phyloP scores from a whole-genome alignment of 2,113 vertebrate species.

The Oreochromis niloticus region DNA sequence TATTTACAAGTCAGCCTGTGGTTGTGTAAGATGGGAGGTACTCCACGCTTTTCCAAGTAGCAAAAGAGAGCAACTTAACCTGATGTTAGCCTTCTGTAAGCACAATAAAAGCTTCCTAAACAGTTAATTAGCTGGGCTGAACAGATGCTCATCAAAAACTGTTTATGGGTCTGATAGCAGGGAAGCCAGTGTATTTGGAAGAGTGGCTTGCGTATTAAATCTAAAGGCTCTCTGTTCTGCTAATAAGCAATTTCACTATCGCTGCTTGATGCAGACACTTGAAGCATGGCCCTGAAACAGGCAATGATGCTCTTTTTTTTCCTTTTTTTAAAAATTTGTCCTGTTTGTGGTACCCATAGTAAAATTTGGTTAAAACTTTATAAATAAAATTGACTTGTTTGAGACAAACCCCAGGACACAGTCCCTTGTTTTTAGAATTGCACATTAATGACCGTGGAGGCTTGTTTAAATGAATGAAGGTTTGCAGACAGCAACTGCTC shows the following conservation, averaged over 20 bases:
- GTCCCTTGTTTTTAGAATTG: background rate
- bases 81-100: background rate
- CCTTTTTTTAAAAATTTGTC: background rate
- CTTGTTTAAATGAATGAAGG: background rate
- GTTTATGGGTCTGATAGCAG: background rate
- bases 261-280: background rate
- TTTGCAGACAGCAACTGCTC: background rate
- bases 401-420: background rate
- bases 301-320: background rate
- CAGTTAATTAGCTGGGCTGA: background rate
- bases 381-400: background rate
- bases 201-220: background rate
- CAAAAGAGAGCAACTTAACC: background rate
- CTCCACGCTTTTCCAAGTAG: background rate
- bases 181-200: background rate
- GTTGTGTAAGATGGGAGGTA: background rate
- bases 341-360: accelerated
- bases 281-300: background rate
- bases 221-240: background rate
- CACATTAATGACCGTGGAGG: background rate
- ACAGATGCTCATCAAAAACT: background rate
- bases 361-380: background rate
- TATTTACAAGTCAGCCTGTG: background rate
- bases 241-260: accelerated
- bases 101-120: background rate